Evolutionary conservation across 2,888 invertebrate species (phyloP), one percentile per base, ranked within the genome.

Genomic region (Tipula unca): DNA sequence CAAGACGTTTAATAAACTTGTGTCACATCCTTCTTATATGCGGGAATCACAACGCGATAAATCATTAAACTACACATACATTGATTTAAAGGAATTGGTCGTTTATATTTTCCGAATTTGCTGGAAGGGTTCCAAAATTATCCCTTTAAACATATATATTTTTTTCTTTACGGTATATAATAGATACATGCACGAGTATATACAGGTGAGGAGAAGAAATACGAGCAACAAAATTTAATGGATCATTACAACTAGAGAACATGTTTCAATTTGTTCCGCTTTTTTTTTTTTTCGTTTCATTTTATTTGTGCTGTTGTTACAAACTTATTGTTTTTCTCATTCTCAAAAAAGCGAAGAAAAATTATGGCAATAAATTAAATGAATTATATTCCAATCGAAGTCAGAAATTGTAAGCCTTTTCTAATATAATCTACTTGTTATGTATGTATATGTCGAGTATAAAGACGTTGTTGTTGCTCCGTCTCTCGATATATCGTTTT

Each of bases 291-390:
- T 17, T 42, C 14, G n/a, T 42, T n/a, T n/a, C n/a, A n/a, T n/a
- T 2, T 32, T 32, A 6, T 32, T 32, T 1, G 8, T 69, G 69
- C 10, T 69, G 20, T 69, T 69, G 69, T 69, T 69, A 69, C 69
- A 69, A 69, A 69, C 69, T 69, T 69, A 69, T 69, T 69, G 69
- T 69, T 69, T 69, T 69, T 69, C 69, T 25, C 69, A 69, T 69
- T 69, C 25, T 69, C 25, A 4, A 20, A 69, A 25, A 69, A 20
- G 14, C 48, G 10, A 69, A 69, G 69, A 69, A 69, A 69, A 25
- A 69, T 69, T 69, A 69, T 69, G 25, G 69, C 69, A 69, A 69
- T 69, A 69, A 69, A 69, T 69, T 69, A 69, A 69, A 69, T 25
- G 69, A 69, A 69, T 69, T 69, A 69, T 69, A 69, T 69, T 69